phyloP scores from a whole-genome alignment of 1,140 invertebrate genomes.

The Ptiloglossa arizonensis region DNA sequence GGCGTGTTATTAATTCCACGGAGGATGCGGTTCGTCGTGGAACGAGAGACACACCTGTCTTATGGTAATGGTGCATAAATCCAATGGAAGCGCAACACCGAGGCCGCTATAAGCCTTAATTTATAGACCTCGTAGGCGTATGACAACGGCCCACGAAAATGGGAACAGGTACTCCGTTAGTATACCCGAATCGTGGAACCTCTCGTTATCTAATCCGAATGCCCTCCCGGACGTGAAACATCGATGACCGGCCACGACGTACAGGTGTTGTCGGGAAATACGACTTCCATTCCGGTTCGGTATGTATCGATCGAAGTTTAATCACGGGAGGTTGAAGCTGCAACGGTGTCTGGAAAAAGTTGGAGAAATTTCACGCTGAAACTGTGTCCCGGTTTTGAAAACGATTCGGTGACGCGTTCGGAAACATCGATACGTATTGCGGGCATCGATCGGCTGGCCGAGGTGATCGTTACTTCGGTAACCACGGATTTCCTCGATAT shows the following conservation, averaged over 20 bases:
- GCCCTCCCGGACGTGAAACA: neutral
- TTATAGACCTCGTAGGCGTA: slow-evolving; percentile 48
- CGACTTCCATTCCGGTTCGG: neutral
- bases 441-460: too few species aligned
- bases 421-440: too few species aligned
- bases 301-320: neutral
- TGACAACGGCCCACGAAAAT: neutral
- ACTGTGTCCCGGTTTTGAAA: too few species aligned
- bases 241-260: neutral
- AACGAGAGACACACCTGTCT: slow-evolving; percentile 50
- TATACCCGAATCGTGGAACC: too few species aligned
- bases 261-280: slow-evolving; percentile 26
- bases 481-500: too few species aligned
- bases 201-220: neutral
- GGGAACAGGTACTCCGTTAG: neutral
- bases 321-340: neutral
- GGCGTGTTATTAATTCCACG: slow-evolving; percentile 57
- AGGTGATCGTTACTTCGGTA: too few species aligned
- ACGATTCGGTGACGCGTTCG: too few species aligned
- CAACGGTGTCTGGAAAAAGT: neutral
- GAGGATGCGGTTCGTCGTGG: neutral
- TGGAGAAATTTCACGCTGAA: too few species aligned
- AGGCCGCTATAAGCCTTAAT: slow-evolving; percentile 26
- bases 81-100: slow-evolving; percentile 8
- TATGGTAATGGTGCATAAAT: slow-evolving; percentile 53